Base-by-base conservation (phyloP, 2,797 vertebrate genomes). In the Delichon dasypus region DNA sequence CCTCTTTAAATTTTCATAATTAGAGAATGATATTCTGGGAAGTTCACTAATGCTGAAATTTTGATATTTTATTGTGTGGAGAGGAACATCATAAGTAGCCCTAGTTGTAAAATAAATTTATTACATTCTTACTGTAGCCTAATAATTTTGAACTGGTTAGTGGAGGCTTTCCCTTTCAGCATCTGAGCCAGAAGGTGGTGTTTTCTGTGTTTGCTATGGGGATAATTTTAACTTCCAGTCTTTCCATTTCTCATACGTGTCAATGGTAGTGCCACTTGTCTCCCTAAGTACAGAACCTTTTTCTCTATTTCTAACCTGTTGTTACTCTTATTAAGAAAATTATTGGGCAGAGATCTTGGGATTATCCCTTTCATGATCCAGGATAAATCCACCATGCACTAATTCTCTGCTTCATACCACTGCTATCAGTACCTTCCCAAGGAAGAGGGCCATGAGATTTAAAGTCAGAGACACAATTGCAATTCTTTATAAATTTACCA, bases 401-500 rank as follows among this genome's bases (percentile, higher is more conserved):
- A n/a, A 34, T 70, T 62, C 30, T 54, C 7, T 47, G 13, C 22
- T 77, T 61, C 40, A 45, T 4, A 40, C 21, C 10, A 38, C 47
- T n/a, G 10, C 19, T 53, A 16, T 38, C 23, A 61, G 19, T 30
- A 26, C 9, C 7, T 70, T 47, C 30, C 9, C 40, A 30, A 86
- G 14, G 4, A 38, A 67, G 18, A 0, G 0, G 27, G 6, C 30
- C 14, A 34, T 0, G 1, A 62, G 25, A 42, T 40, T n/a, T 62
- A 19, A 36, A 74, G 11, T 40, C 29, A 68, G 8, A 34, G 25
- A 23, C 9, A 53, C 4, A 30, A n/a, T 12, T 54, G 6, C 16
- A 40, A 30, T 30, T 70, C 2, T 5, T 54, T 16, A 40, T 47
- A 27, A 11, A 68, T 61, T 70, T 70, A 34, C 16, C 13, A 2